Evolutionary conservation across 1,140 invertebrate species (phyloP).

Genomic region (Drosophila kikkawai): DNA sequence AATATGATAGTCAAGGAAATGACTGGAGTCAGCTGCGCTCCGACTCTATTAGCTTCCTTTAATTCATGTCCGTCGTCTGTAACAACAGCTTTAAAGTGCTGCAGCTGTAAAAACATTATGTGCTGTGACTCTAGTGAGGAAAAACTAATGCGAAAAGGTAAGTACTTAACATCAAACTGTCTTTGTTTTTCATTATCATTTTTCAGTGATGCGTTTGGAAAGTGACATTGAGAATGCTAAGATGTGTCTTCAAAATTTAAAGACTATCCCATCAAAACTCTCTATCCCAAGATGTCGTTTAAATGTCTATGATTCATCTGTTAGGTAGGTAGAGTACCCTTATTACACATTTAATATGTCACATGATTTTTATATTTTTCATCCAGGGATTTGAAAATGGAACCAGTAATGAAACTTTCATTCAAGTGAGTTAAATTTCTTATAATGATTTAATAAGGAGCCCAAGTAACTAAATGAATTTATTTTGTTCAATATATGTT

Average conservation of each 20-base stretch:
- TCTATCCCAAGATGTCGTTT: conserved; percentile 1
- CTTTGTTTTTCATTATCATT: background rate
- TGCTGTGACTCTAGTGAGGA: conserved; percentile 60
- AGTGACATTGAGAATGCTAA: conserved; percentile 24
- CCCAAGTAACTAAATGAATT: background rate
- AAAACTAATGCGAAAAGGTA: conserved; percentile 50
- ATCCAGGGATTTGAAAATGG: background rate
- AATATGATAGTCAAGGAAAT: conserved; percentile 69
- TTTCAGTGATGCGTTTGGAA: conserved; percentile 12
- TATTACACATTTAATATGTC: background rate
- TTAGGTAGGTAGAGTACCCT: background rate
- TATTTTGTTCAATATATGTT: background rate
- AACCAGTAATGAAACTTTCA: background rate
- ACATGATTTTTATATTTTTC: background rate
- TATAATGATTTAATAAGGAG: background rate
- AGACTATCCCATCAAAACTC: conserved; percentile 10
- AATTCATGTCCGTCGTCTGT: background rate
- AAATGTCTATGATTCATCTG: background rate
- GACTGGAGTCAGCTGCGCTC: conserved; percentile 16
- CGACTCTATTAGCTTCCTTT: background rate
- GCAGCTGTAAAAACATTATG: conserved; percentile 56
- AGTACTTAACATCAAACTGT: background rate
- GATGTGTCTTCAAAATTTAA: conserved; percentile 17
- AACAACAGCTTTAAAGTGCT: conserved; percentile 41
- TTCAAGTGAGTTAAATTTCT: background rate